These are phyloP conservation scores for Trichechus manatus DNA, from an alignment of 2,113 vertebrate species.

Conservation along the genomic window DNA sequence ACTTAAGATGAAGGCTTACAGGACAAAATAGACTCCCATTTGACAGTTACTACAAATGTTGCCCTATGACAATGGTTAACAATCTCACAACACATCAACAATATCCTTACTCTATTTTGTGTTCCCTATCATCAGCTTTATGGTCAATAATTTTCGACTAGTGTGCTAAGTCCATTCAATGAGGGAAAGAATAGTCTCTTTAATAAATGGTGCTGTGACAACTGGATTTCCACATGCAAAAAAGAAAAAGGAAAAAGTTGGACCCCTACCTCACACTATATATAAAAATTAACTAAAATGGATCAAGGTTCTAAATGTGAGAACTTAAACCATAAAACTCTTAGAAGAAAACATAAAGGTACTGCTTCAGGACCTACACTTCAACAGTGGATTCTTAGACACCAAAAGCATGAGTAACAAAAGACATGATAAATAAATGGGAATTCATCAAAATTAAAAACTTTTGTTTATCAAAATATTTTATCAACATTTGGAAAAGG, in stretches of 20 bases:
- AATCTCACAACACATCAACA: too few relatives aligned
- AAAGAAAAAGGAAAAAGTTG: neutral
- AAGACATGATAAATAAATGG: neutral
- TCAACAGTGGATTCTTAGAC: neutral
- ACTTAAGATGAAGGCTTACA: too few relatives aligned
- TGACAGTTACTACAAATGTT: too few relatives aligned
- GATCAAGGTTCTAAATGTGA: neutral
- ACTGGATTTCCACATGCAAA: neutral
- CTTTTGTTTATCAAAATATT: neutral
- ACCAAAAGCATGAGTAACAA: neutral
- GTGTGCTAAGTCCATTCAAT: neutral
- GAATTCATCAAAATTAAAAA: neutral
- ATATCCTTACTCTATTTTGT: too few relatives aligned
- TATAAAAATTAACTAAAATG: neutral
- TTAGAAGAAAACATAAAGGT: neutral
- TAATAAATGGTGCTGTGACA: neutral
- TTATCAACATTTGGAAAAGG: neutral
- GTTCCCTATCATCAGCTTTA: too few relatives aligned
- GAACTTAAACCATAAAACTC: neutral
- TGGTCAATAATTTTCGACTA: neutral
- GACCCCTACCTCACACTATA: neutral
- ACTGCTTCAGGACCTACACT: neutral
- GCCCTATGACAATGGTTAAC: too few relatives aligned
- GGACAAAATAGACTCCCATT: too few relatives aligned
- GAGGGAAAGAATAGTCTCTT: neutral